Base-by-base conservation (phyloP, 35 echinoderm and acorn worm species). In the Diadema setosum region DNA sequence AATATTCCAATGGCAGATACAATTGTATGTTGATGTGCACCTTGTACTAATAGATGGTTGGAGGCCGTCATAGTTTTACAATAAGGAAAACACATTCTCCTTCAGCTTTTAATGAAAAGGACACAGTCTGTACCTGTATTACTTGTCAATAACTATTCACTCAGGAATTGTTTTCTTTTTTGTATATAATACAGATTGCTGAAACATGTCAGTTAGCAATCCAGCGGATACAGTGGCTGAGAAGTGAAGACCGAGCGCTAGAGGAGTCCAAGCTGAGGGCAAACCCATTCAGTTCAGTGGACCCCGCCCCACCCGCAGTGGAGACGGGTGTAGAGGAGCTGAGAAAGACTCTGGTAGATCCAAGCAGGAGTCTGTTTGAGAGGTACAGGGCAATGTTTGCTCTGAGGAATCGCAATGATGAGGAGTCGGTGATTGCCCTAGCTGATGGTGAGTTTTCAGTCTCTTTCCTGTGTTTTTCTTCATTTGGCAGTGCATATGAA, bases 331-430 rank as follows among this genome's bases (percentile, higher is more conserved):
- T 94, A 6, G 44, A 65, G 39, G 55, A 88, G 12, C 63, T 91
- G 44, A 81, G 75, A 55, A 33, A 48, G 30, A 92, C 35, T 21
- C 90, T 99, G 2, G 41, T 99, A 16, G 86, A 99, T 82, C 91
- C 92, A 26, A 86, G 61, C 5, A 56, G 86, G 42, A 23, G 89
- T 23, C 63, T 99, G 24, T 99, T 99, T 90, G 92, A 92, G 4
- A 91, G 96, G 32, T 99, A 99, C 82, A 55, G 96, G 23, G 96
- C 96, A 16, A 99, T 99, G 92, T 99, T 99, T 90, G 82, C 96
- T 20, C 39, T 99, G 21, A 69, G 96, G 42, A 99, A 99, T 41
- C 83, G 49, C 9, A 94, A 94, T 45, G 78, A 65, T 65, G 89
- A 92, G 65, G 81, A 76, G 15, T 84, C 93, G 27, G 96, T 91